phyloP scores from a whole-genome alignment of 2,888 invertebrate genomes.

The Drosophila picticornis region DNA sequence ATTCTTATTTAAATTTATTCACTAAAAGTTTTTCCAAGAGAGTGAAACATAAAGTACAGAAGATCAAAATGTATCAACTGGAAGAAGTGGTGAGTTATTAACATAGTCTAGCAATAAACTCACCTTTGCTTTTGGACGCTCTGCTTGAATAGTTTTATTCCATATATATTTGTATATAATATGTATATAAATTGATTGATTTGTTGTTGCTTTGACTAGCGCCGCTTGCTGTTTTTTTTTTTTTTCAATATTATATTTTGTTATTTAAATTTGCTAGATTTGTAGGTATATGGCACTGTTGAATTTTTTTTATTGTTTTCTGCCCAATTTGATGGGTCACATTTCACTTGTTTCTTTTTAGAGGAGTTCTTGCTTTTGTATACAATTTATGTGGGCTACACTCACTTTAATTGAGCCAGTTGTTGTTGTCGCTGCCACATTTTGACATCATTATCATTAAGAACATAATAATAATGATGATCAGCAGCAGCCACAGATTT shows the following conservation, averaged over 20 bases:
- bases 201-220: constrained; percentile 47
- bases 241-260: neutral
- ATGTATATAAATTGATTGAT: neutral
- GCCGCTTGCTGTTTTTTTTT: constrained; percentile 5
- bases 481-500: neutral
- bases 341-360: constrained; percentile 36
- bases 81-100: neutral
- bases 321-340: constrained; percentile 38
- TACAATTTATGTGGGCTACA: neutral
- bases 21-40: neutral
- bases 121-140: constrained; percentile 38
- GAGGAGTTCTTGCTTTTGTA: neutral
- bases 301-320: constrained; percentile 15
- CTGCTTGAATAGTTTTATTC: constrained; percentile 22
- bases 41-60: neutral
- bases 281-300: constrained; percentile 57
- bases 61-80: neutral
- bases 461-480: neutral
- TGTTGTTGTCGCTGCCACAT: constrained; percentile 2
- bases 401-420: neutral
- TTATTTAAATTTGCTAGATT: constrained; percentile 11
- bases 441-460: constrained; percentile 5
- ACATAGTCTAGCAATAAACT: constrained; percentile 9
- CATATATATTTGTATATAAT: constrained; percentile 21
- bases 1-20: neutral